Base-by-base conservation (phyloP, 2,113 vertebrate genomes). In the Istiophorus platypterus region DNA sequence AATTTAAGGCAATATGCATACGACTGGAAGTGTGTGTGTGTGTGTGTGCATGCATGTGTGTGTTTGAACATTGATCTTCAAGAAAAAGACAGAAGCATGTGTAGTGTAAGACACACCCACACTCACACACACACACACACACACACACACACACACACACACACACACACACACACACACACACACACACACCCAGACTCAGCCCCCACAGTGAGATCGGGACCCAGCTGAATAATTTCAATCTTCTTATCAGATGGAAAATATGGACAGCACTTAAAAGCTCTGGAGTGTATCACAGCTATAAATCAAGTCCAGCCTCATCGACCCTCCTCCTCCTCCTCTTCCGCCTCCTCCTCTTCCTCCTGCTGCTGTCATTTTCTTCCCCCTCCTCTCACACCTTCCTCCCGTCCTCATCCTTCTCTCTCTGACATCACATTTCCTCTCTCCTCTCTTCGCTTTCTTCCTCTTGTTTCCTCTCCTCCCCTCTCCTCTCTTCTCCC, bases 201-300 rank as follows among this genome's bases (percentile, higher is more conserved):
- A 52, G 6, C 68, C 20, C 34, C 34, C 63, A 82, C n/a, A 51
- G 45, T 78, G 74, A 78, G 73, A 73, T 69, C 66, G 56, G 56
- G 42, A 41, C 85, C 51, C 22, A 10, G 56, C 69, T 81, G 91
- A 88, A 92, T 88, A 80, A 90, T 88, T 91, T 89, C 90, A 87
- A 81, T 90, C 85, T 82, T 88, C 69, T 91, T 87, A 88, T 89
- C 85, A 86, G 89, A 92, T 88, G 85, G 87, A 89, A 93, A 93
- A 92, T 91, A 90, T 90, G 86, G 88, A 90, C 88, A 73, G 78
- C 84, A 76, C 89, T 92, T 91, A 90, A 91, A 89, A 78, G 84
- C 90, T 89, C 88, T 88, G 85, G 89, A 91, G 89, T 92, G 89
- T 76, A 88, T 89, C 86, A 52, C 80, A 58, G 85, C 73, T 71